phyloP scores from a whole-genome alignment of 2,113 vertebrate genomes.

The Clarias batrachus region DNA sequence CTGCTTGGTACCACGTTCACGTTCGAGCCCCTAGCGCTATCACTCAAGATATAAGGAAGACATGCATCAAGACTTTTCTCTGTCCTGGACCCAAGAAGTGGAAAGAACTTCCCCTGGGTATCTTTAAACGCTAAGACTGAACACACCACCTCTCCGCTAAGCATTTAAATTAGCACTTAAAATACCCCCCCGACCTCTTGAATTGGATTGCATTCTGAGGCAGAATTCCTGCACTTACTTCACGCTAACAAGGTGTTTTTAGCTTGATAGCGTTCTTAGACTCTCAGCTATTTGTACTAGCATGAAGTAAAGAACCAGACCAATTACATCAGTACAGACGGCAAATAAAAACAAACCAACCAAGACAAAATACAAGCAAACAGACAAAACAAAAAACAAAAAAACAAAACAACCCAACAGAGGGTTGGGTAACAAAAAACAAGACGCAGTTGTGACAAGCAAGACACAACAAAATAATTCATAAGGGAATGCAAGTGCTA shows the following conservation, averaged over 20 bases:
- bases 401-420: too few relatives aligned
- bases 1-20: neutral
- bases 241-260: neutral
- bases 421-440: neutral
- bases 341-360: neutral
- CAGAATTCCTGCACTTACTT: neutral
- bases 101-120: neutral
- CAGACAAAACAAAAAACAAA: neutral
- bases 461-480: conserved; percentile 17
- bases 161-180: neutral
- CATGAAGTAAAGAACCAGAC: neutral
- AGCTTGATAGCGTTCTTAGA: neutral
- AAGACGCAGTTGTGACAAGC: neutral
- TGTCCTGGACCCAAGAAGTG: neutral
- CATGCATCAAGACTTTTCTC: neutral
- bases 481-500: conserved; percentile 12
- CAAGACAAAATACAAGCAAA: neutral
- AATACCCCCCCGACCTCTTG: neutral
- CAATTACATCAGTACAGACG: neutral
- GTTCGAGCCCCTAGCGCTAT: neutral
- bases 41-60: conserved; percentile 11
- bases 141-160: neutral
- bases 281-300: neutral
- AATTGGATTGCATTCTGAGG: neutral
- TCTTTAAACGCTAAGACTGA: neutral